Evolutionary conservation across 2,113 vertebrate species (phyloP).

Genomic region (Megaceryle maxima): DNA sequence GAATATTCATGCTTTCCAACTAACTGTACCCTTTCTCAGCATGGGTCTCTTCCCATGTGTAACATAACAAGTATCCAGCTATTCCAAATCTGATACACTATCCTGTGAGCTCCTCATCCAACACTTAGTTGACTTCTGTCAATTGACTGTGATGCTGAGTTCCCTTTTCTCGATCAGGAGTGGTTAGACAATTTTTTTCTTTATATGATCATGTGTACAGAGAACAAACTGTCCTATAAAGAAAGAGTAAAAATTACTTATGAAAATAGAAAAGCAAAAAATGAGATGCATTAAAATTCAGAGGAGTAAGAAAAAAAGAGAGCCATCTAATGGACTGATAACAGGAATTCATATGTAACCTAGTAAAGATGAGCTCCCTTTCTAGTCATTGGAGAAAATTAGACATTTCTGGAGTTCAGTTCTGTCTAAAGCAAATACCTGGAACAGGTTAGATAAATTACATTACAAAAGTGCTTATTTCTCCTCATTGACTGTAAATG

Average conservation of each 20-base stretch:
- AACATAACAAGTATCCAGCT: background rate
- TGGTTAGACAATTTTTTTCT: background rate
- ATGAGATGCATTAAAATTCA: background rate
- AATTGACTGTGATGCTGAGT: background rate
- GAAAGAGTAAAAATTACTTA: background rate
- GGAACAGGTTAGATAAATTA: background rate
- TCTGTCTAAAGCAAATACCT: background rate
- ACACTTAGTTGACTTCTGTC: background rate
- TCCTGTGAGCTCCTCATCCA: background rate
- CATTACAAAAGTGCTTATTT: background rate
- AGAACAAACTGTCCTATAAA: background rate
- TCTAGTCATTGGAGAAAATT: background rate
- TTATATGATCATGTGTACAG: background rate
- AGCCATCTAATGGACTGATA: background rate
- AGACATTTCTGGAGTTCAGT: background rate
- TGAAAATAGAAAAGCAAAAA: background rate
- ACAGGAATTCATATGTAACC: background rate
- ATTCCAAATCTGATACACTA: background rate
- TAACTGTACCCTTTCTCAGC: background rate
- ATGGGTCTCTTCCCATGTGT: background rate
- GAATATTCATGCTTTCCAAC: background rate
- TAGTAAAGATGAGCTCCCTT: background rate
- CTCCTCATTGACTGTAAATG: background rate
- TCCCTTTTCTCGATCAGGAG: background rate
- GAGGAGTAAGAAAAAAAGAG: background rate